A percentile compares a stretch with the other conserved stretches of the same genome.
phyloP scores from a whole-genome alignment of 2,888 invertebrate genomes.

The Latheticus oryzae region DNA sequence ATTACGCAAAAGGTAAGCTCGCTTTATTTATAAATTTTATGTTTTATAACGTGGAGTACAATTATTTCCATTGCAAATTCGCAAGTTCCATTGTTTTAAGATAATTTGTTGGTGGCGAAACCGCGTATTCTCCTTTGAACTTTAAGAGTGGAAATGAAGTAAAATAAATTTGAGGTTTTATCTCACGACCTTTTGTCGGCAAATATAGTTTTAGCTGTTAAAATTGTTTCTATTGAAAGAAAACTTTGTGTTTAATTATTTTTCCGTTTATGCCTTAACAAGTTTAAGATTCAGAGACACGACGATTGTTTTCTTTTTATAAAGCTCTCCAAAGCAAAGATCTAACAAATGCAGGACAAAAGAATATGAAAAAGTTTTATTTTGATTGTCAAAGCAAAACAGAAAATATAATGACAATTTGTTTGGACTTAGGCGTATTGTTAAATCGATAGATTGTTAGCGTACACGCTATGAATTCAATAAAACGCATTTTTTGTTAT shows the following conservation, averaged over 20 bases:
- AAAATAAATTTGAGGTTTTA: slow-evolving; percentile 54
- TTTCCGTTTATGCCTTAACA: slow-evolving; percentile 20
- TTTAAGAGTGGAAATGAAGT: slow-evolving; percentile 53
- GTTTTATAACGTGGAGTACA: slow-evolving; percentile 13
- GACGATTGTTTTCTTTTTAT: slow-evolving; percentile 35
- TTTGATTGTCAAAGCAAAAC: slow-evolving; percentile 27
- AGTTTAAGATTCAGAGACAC: slow-evolving; percentile 18
- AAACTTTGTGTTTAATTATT: slow-evolving; percentile 26
- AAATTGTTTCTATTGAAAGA: too few relatives aligned
- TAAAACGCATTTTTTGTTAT: slow-evolving; percentile 3
- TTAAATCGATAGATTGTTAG: slow-evolving; percentile 40
- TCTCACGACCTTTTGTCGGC: too few relatives aligned
- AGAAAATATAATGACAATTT: slow-evolving; percentile 34
- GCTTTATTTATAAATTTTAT: slow-evolving; percentile 4
- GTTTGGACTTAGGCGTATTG: slow-evolving; percentile 36
- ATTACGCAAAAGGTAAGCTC: slow-evolving; percentile 1
- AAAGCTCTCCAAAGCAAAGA: slow-evolving; percentile 33
- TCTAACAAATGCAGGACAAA: slow-evolving; percentile 35
- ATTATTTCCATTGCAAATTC: slow-evolving; percentile 16
- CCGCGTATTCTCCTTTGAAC: slow-evolving; percentile 49
- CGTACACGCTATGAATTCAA: slow-evolving; percentile 37
- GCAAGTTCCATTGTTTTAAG: slow-evolving; percentile 49
- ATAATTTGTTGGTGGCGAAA: slow-evolving; percentile 46
- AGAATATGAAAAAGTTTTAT: slow-evolving; percentile 33
- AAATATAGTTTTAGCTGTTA: too few relatives aligned